Evolutionary conservation across 2,888 invertebrate species (phyloP), one percentile per base, ranked within the genome.

Genomic region (Tanytarsus gracilentus): DNA sequence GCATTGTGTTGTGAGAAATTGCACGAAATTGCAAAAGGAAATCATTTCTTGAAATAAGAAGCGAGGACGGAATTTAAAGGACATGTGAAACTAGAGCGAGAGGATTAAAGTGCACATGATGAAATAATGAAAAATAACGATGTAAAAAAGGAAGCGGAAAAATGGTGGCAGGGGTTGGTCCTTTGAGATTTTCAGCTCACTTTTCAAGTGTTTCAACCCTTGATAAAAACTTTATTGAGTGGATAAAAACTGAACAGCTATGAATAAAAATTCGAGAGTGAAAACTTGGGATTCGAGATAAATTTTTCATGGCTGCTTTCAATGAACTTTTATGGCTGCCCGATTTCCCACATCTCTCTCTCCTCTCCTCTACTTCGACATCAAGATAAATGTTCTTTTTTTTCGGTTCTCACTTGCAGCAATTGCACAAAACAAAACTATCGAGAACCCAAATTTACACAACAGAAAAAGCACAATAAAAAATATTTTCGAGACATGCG

Each of bases 51-150:
- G n/a, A n/a, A n/a, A n/a, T n/a, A n/a, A n/a, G n/a, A n/a, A 30
- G 9, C 6, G 30, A 8, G 30, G 30, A 30, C 6, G 30, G 30
- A 30, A 30, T 30, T 11, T 6, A 30, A 30, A 30, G 30, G 6
- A 8, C 30, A 30, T n/a, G n/a, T n/a, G n/a, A n/a, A n/a, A n/a
- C n/a, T n/a, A n/a, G n/a, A n/a, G 30, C 30, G 30, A 30, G 30
- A 8, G 30, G 30, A 4, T 8, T 23, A 18, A n/a, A 18, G 48
- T 26, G 25, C 2, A 49, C 8, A 49, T 16, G 26, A 39, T n/a
- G n/a, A 39, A 49, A 49, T 23, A 49, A 49, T 23, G 21, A 23
- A 49, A 49, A 49, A 49, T 26, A 49, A 49, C 49, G 49, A 49
- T n/a, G n/a, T n/a, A n/a, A n/a, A n/a, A n/a, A n/a, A n/a, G n/a